Percentiles rank a stretch among this genome's conserved stretches.
Evolutionary conservation across 2,113 vertebrate species (phyloP).

Genomic region (Prolemur simus): DNA sequence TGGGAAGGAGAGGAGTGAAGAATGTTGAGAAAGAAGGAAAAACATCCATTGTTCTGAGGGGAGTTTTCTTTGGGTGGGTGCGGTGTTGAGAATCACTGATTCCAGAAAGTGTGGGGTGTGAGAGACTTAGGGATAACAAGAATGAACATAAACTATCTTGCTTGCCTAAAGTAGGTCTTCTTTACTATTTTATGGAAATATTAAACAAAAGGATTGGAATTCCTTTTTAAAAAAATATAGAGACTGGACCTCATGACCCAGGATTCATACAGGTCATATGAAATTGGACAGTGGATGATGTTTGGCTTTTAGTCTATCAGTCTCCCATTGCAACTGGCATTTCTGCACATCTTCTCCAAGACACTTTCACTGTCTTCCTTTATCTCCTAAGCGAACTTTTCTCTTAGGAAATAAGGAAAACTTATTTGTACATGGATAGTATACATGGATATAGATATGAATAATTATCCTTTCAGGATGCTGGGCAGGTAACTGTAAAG

Average conservation of each 20-base stretch:
- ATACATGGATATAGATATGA: not conserved
- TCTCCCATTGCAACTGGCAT: not conserved
- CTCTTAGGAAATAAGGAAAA: not conserved
- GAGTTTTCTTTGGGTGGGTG: not conserved
- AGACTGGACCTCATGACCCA: not conserved
- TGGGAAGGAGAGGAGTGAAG: not conserved
- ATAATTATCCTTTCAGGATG: not conserved
- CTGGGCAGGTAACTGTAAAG: not conserved
- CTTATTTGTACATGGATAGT: not conserved
- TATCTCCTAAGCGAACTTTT: not conserved
- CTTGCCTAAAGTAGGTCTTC: not conserved
- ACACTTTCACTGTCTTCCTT: not conserved
- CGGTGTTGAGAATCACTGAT: not conserved
- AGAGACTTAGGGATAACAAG: not conserved
- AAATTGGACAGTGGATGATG: not conserved
- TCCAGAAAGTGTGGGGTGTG: not conserved
- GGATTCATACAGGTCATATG: not conserved
- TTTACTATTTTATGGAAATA: constrained; percentile 12
- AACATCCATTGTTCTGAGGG: too few relatives aligned
- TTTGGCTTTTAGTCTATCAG: not conserved
- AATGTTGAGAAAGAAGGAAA: not conserved
- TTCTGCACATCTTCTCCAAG: not conserved
- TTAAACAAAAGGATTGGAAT: not conserved
- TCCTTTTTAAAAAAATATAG: not conserved
- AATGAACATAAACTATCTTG: not conserved